Conservation (phyloP, 2,888 invertebrate species). For the Callosobruchus maculatus region DNA sequence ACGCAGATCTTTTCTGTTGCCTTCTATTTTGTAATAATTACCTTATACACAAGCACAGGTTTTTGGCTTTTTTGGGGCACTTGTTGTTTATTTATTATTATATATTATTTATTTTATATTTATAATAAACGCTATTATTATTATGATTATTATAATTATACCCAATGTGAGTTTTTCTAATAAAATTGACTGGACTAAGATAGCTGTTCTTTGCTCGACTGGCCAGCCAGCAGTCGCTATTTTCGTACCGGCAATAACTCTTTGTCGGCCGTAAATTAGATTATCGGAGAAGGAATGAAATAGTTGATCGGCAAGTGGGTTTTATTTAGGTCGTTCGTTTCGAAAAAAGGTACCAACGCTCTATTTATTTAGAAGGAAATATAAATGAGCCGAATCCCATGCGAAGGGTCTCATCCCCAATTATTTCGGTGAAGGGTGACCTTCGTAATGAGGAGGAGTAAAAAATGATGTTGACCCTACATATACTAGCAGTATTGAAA, state of each 20-base stretch:
- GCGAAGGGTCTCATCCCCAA: background rate
- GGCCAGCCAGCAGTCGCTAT: constrained; percentile 8
- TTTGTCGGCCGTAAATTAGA: constrained; percentile 37
- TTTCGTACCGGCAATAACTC: constrained; percentile 35
- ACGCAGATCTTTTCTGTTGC: too few species aligned
- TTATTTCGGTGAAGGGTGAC: background rate
- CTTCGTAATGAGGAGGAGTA: too few species aligned
- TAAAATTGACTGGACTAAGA: background rate
- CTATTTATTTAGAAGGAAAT: background rate
- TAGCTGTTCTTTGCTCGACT: background rate
- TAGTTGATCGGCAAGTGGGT: constrained; percentile 1
- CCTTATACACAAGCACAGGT: too few species aligned
- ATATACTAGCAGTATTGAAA: too few species aligned
- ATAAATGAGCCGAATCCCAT: background rate
- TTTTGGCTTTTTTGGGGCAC: too few species aligned
- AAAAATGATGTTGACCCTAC: too few species aligned
- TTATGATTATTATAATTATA: too few species aligned
- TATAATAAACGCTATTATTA: too few species aligned
- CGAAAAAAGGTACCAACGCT: background rate
- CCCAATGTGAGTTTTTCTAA: background rate
- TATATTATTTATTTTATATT: too few species aligned
- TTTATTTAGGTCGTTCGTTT: background rate
- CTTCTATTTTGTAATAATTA: too few species aligned
- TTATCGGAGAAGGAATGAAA: constrained; percentile 15
- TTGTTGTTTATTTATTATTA: too few species aligned